A percentile compares a stretch with the other conserved stretches of the same genome.
phyloP scores from a whole-genome alignment of 2,797 vertebrate genomes.

The Choloepus didactylus region DNA sequence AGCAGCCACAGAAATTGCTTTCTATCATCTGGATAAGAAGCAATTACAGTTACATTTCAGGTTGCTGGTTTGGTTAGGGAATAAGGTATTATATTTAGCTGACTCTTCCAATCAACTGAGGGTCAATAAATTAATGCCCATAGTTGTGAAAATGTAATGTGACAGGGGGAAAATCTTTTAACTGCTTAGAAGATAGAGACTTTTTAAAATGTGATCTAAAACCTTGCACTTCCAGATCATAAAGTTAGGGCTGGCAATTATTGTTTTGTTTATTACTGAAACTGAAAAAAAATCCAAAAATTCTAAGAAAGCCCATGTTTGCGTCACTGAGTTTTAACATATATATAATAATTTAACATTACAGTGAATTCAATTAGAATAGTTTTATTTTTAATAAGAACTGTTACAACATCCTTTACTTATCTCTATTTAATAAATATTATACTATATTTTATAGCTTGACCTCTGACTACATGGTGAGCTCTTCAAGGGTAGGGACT shows the following conservation, averaged over 20 bases:
- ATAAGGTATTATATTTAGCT: slow-evolving; percentile 58
- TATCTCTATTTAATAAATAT: slow-evolving; percentile 5
- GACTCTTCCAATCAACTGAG: slow-evolving; percentile 36
- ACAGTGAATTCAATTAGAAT: background rate
- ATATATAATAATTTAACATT: too few relatives aligned
- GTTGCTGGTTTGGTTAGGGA: slow-evolving; percentile 49
- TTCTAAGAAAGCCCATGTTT: background rate
- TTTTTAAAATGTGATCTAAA: slow-evolving; percentile 23
- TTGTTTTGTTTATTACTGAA: slow-evolving; percentile 30
- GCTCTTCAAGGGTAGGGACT: background rate
- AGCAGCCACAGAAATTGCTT: slow-evolving; percentile 73
- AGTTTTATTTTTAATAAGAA: background rate
- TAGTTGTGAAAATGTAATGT: slow-evolving; percentile 14
- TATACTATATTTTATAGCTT: background rate
- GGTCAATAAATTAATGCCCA: slow-evolving; percentile 65
- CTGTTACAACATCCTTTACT: background rate
- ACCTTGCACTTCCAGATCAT: background rate
- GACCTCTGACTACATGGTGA: background rate
- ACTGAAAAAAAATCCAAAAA: background rate
- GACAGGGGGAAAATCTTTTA: background rate
- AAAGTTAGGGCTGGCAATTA: slow-evolving; percentile 12
- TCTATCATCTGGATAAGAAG: slow-evolving; percentile 72
- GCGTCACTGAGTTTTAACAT: background rate
- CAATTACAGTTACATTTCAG: slow-evolving; percentile 72
- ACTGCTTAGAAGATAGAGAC: slow-evolving; percentile 1